Evolutionary conservation across 2,888 invertebrate genomes (phyloP).

Genomic region (Pandemis heparana): DNA sequence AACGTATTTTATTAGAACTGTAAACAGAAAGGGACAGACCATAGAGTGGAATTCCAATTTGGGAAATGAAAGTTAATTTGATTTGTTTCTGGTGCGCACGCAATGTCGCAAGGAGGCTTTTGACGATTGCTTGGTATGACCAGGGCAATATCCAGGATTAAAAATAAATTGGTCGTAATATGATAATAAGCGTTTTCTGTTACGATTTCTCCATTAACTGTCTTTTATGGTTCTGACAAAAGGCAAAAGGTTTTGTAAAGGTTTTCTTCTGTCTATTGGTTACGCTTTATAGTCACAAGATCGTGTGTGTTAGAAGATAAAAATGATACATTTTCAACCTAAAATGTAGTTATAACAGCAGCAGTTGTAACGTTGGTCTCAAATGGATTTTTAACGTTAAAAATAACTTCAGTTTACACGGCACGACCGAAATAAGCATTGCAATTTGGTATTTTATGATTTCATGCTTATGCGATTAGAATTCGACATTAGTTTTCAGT

Average conservation of each 20-base stretch:
- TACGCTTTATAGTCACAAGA: too few species aligned
- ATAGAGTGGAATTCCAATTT: constrained; percentile 53
- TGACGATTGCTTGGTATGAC: background rate
- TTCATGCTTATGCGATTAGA: background rate
- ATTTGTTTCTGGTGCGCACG: constrained; percentile 42
- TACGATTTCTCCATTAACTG: too few species aligned
- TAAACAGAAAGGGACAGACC: constrained; percentile 34
- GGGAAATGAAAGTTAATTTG: constrained; percentile 53
- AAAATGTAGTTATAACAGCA: too few species aligned
- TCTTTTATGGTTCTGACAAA: too few species aligned
- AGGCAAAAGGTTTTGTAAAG: too few species aligned
- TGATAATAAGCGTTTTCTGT: background rate
- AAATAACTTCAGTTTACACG: too few species aligned
- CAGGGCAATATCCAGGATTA: background rate
- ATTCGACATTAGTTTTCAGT: constrained; percentile 19
- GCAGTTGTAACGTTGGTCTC: too few species aligned
- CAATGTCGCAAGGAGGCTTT: constrained; percentile 7
- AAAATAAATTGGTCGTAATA: background rate
- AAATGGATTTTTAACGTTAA: too few species aligned
- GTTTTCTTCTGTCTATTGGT: too few species aligned
- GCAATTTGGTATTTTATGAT: background rate
- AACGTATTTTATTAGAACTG: constrained; percentile 34
- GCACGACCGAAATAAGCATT: background rate
- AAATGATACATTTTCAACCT: too few species aligned
- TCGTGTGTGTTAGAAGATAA: too few species aligned